phyloP scores from a whole-genome alignment of 1,140 invertebrate species.

The Theocolax elegans region DNA sequence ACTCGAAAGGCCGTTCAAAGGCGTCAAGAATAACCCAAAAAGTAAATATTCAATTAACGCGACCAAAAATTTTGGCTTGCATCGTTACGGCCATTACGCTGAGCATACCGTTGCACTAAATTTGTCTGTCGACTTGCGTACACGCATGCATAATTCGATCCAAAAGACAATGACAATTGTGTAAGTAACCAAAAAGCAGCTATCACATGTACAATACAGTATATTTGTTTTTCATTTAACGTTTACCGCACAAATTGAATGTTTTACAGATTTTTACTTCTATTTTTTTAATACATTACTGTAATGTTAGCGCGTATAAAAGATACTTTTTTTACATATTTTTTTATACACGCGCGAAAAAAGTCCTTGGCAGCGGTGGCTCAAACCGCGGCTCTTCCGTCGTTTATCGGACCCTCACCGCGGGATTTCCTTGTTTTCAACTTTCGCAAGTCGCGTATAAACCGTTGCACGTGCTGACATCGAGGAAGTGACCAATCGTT shows the following conservation, averaged over 20 bases:
- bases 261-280: no score
- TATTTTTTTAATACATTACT: no score
- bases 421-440: constrained; percentile 33
- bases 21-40: background rate
- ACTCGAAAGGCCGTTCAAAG: no score
- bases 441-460: constrained; percentile 19
- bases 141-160: background rate
- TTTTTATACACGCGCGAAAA: no score
- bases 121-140: background rate
- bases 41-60: constrained; percentile 5
- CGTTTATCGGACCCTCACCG: constrained; percentile 10
- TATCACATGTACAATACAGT: no score
- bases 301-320: no score
- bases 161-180: background rate
- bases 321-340: no score
- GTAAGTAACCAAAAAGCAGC: no score
- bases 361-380: constrained; percentile 7
- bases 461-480: constrained; percentile 6
- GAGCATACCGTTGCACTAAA: background rate
- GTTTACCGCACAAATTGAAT: no score
- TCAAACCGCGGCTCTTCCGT: constrained; percentile 8
- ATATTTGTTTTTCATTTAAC: no score
- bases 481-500: constrained; percentile 2
- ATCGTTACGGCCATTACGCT: background rate
- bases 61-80: background rate